A percentile compares a stretch with the other conserved stretches of the same genome.
phyloP scores from a whole-genome alignment of 2,888 invertebrate genomes.

The Sympetrum striolatum region DNA sequence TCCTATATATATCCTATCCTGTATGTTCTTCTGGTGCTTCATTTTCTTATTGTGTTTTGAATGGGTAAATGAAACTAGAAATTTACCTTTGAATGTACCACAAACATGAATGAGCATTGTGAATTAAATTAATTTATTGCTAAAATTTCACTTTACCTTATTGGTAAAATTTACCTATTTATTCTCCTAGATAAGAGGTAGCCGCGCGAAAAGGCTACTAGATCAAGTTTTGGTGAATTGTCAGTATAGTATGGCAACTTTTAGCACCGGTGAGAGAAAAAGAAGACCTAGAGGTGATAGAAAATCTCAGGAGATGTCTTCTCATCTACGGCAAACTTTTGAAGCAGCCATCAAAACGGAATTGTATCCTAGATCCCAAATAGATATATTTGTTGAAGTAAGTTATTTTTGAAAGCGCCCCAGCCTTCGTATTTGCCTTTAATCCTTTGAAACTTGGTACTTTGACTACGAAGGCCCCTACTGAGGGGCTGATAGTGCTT shows the following conservation, averaged over 20 bases:
- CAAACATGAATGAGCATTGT: too few species aligned
- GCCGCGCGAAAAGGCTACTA: slow-evolving; percentile 67
- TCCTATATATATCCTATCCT: too few species aligned
- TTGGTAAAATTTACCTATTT: not conserved
- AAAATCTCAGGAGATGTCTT: slow-evolving; percentile 89
- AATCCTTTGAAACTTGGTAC: not conserved
- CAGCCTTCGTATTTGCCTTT: not conserved
- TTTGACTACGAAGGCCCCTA: too few species aligned
- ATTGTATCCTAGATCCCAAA: slow-evolving; percentile 92
- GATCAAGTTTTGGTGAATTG: slow-evolving; percentile 90
- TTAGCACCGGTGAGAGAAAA: slow-evolving; percentile 89
- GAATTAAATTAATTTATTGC: too few species aligned
- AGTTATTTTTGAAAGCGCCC: slow-evolving; percentile 46
- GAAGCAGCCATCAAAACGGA: slow-evolving; percentile 90
- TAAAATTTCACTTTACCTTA: too few species aligned
- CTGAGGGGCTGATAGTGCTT: too few species aligned
- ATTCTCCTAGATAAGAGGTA: slow-evolving; percentile 62
- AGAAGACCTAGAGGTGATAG: slow-evolving; percentile 86
- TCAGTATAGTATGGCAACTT: slow-evolving; percentile 96
- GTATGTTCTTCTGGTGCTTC: too few species aligned
- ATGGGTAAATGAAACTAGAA: too few species aligned
- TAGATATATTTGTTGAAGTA: slow-evolving; percentile 95
- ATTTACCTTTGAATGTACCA: too few species aligned
- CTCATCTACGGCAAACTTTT: slow-evolving; percentile 85
- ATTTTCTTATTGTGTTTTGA: too few species aligned